phyloP scores from a whole-genome alignment of 1,140 invertebrate species.

The Drosophila nikananu region DNA sequence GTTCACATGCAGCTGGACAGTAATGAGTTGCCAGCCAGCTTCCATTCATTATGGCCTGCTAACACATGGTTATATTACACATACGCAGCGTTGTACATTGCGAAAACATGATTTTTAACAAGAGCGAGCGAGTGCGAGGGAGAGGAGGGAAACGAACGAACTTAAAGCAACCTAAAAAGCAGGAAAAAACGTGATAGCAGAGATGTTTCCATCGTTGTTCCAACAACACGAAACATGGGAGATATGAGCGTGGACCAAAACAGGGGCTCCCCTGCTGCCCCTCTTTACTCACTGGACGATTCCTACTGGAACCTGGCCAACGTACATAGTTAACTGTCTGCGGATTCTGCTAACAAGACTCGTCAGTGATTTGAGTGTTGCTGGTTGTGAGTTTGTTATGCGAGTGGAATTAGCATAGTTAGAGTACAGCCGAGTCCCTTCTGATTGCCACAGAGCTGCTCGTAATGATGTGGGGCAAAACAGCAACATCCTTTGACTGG shows the following conservation, averaged over 20 bases:
- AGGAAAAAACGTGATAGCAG: constrained; percentile 10
- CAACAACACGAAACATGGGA: constrained; percentile 64
- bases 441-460: constrained; percentile 51
- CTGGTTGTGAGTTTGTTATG: constrained; percentile 68
- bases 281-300: constrained; percentile 11
- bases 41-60: constrained; percentile 41
- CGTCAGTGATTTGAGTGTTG: constrained; percentile 57
- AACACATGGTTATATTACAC: constrained; percentile 52
- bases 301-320: constrained; percentile 12
- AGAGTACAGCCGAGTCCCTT: constrained; percentile 48
- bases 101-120: constrained; percentile 45
- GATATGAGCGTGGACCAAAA: constrained; percentile 52
- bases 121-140: constrained; percentile 6
- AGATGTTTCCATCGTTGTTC: constrained; percentile 50
- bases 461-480: constrained; percentile 67
- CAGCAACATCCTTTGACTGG: constrained; percentile 17
- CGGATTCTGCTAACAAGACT: constrained; percentile 56
- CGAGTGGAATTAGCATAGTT: constrained; percentile 81
- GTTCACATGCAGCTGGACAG: constrained; percentile 28
- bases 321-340: constrained; percentile 46
- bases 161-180: constrained; percentile 34
- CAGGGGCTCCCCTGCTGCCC: not conserved
- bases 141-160: constrained; percentile 1
- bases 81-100: constrained; percentile 59
- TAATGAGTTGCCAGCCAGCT: constrained; percentile 35